Evolutionary conservation across 2,797 vertebrate genomes (phyloP), one percentile per base, ranked within the genome.

Genomic region (Danio choprae): DNA sequence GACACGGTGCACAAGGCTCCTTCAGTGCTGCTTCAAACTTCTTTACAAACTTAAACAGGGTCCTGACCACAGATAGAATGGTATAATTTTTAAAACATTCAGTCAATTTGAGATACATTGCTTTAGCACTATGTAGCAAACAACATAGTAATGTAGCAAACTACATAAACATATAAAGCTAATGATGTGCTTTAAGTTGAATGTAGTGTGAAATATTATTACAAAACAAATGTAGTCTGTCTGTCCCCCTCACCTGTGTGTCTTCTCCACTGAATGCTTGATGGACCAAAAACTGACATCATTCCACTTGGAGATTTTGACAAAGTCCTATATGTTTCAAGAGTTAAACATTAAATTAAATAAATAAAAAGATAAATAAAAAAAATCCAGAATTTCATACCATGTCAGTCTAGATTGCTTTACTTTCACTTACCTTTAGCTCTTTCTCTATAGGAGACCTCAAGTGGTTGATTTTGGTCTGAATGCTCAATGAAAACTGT

Each of bases 251-350:
- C 90, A 99, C 98, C 97, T 94, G 88, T 98, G 98, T 6, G 98
- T 97, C 89, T 98, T 99, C 86, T 97, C 96, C 87, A 99, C 97
- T 0, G 97, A 99, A 7, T 98, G 96, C 73, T 98, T 99, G 87
- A 99, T 94, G 84, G 98, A 94, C 98, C 97, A 99, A 91, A 98
- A 99, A 87, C 95, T 99, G 84, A 97, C 95, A n/a, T 99, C 98
- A 51, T 98, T 99, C 98, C 98, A 99, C 81, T 91, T 96, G 1
- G 96, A 98, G 90, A 99, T 98, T 91, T 98, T 98, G 74, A 98
- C 96, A 94, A 98, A 99, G 89, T 96, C 97, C 98, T 99, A 79
- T 68, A 83, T 87, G 16, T 0, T n/a, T 22, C 3, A 50, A 81
- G 29, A 29, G 81, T 88, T 84, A 70, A 38, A 8, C 15, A 44